Percentiles rank a stretch among this genome's conserved stretches.
phyloP scores from a whole-genome alignment of 2,113 vertebrate species.

The Patagioenas fasciata region DNA sequence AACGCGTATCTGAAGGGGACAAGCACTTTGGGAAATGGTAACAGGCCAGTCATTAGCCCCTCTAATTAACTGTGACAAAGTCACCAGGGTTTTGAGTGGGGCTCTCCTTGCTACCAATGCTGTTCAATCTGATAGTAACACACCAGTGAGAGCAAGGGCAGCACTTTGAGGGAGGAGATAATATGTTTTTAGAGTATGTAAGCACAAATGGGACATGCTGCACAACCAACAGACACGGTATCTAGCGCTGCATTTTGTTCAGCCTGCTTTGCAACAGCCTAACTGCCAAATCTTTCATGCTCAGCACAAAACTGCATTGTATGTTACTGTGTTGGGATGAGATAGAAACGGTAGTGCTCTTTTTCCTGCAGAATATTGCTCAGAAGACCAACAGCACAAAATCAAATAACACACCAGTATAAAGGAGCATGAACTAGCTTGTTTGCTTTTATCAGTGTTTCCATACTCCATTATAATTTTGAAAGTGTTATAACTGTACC shows the following conservation, averaged over 20 bases:
- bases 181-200: rapidly evolving
- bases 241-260: background rate
- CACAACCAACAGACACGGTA: background rate
- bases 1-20: background rate
- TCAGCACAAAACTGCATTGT: background rate
- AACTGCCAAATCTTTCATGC: background rate
- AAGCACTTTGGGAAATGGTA: background rate
- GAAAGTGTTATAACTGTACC: background rate
- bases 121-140: background rate
- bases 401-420: background rate
- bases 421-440: background rate
- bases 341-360: background rate
- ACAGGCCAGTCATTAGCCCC: background rate
- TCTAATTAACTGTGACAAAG: background rate
- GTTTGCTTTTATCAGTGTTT: background rate
- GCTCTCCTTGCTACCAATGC: background rate
- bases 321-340: background rate
- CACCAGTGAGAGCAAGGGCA: rapidly evolving
- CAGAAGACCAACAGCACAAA: background rate
- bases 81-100: background rate
- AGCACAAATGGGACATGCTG: background rate
- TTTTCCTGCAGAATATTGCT: background rate
- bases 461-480: background rate
- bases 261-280: background rate
- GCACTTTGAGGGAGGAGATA: background rate